Evolutionary conservation across 2,113 vertebrate genomes (phyloP), one percentile per base, ranked within the genome.

Genomic region (Gobius niger): DNA sequence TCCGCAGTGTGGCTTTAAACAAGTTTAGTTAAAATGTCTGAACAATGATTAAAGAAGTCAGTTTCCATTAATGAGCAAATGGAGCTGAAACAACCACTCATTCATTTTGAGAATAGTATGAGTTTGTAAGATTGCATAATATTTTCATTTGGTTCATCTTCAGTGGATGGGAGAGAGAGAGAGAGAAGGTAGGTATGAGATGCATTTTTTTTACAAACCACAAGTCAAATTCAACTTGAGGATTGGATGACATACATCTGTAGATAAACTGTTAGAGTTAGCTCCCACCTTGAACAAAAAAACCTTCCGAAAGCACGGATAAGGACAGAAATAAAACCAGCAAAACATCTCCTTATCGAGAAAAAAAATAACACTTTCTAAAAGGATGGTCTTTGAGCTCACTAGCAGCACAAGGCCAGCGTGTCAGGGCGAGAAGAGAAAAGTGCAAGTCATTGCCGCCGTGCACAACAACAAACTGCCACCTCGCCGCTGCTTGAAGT

Each of bases 381-480:
- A 57, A 87, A 87, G 82, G 68, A 86, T 88, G 74, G 63, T 68
- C 79, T 87, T 80, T 82, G 82, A 88, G 82, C 84, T 70, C 81
- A 80, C 72, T 84, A 41, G n/a, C 79, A 70, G 72, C 68, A 73
- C 82, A 78, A 79, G 82, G 78, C 82, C 75, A 76, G 77, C 68
- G 44, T 86, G 77, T 81, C 61, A 68, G 72, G 24, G 74, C 74
- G 52, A 69, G 46, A 57, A 78, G 56, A 79, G 84, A 83, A 85
- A 89, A 91, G 86, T 89, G 87, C 90, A 89, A 89, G 90, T 91
- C 90, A 91, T 85, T 90, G 86, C 85, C 78, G 72, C 81, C 68
- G 78, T 74, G 80, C 44, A 72, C 50, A 83, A 86, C 81, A 85
- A 89, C 82, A 85, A 87, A 82, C 84, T 83, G 87, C 78, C 86